A percentile compares a stretch with the other conserved stretches of the same genome.
Conservation (phyloP, 2,888 invertebrate genomes). For the Thecophora atra region DNA sequence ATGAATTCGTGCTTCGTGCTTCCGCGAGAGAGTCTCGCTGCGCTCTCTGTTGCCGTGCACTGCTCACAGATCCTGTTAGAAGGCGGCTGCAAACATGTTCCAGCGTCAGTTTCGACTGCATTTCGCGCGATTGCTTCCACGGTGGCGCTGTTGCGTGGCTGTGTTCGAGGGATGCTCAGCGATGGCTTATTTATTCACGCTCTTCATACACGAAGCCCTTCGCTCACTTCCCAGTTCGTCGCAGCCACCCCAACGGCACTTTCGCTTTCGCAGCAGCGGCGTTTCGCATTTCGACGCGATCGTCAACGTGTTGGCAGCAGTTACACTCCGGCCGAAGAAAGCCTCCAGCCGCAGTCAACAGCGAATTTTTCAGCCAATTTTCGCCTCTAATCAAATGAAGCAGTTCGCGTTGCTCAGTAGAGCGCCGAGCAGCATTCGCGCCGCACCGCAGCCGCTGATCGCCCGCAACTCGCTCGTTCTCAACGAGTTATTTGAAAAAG, state of each 20-base stretch:
- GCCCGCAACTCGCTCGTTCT: neutral
- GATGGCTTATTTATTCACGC: slow-evolving; percentile 31
- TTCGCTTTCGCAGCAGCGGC: slow-evolving; percentile 1
- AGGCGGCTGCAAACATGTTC: no score
- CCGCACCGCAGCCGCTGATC: neutral
- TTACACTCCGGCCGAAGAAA: slow-evolving; percentile 14
- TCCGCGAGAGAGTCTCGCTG: neutral
- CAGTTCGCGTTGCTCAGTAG: slow-evolving; percentile 9
- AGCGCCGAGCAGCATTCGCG: slow-evolving; percentile 24
- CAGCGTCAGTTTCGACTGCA: no score
- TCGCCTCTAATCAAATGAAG: slow-evolving; percentile 5
- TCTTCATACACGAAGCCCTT: neutral
- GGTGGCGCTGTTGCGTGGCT: slow-evolving; percentile 4
- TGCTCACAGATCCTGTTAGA: no score
- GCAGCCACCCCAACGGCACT: neutral
- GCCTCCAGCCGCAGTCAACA: slow-evolving; percentile 1
- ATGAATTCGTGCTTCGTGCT: neutral
- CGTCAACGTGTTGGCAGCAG: slow-evolving; percentile 20
- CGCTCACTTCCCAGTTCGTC: neutral
- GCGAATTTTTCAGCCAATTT: slow-evolving; percentile 21
- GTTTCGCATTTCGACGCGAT: slow-evolving; percentile 17
- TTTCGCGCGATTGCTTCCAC: slow-evolving; percentile 5
- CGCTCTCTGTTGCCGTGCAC: no score
- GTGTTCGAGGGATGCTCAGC: slow-evolving; percentile 20
- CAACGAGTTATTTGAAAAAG: slow-evolving; percentile 9